phyloP scores from a whole-genome alignment of 1,140 invertebrate species.

The Lordiphosa stackelbergi region DNA sequence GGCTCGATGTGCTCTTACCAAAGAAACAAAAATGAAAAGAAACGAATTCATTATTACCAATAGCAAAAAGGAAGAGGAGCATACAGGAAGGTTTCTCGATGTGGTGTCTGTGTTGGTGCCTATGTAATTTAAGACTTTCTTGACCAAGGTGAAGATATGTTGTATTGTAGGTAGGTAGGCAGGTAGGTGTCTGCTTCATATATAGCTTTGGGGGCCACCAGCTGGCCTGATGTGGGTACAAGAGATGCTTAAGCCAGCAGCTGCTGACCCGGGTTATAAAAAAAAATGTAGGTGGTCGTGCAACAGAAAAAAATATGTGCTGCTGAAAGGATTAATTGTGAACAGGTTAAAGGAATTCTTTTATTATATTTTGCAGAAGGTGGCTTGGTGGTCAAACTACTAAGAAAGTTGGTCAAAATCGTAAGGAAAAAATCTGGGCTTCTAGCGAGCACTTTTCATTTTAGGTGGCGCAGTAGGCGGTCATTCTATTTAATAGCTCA shows the following conservation, averaged over 20 bases:
- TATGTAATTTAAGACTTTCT: conserved; percentile 73
- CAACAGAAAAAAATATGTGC: conserved; percentile 20
- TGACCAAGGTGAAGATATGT: conserved; percentile 20
- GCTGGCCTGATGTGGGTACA: conserved; percentile 44
- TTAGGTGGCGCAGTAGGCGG: no score
- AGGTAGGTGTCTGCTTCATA: conserved; percentile 19
- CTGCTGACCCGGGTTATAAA: conserved; percentile 14
- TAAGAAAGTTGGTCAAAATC: no score
- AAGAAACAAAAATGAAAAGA: no score
- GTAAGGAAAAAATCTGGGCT: no score
- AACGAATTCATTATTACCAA: no score
- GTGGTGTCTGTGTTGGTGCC: conserved; percentile 37
- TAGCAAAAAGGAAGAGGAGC: no score
- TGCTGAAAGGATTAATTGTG: neutral
- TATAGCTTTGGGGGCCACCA: conserved; percentile 23
- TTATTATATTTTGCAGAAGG: no score
- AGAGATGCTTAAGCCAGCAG: conserved; percentile 3
- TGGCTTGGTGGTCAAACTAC: no score
- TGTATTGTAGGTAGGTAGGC: conserved; percentile 1
- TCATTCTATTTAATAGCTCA: no score
- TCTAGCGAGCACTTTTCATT: no score
- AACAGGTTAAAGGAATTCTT: conserved; percentile 18
- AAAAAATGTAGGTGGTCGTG: conserved; percentile 29
- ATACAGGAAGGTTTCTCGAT: conserved; percentile 15
- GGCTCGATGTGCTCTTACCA: no score